Percentiles rank a stretch among this genome's conserved stretches.
Conservation (phyloP, 2,113 vertebrate genomes). For the Callaeas wilsoni region DNA sequence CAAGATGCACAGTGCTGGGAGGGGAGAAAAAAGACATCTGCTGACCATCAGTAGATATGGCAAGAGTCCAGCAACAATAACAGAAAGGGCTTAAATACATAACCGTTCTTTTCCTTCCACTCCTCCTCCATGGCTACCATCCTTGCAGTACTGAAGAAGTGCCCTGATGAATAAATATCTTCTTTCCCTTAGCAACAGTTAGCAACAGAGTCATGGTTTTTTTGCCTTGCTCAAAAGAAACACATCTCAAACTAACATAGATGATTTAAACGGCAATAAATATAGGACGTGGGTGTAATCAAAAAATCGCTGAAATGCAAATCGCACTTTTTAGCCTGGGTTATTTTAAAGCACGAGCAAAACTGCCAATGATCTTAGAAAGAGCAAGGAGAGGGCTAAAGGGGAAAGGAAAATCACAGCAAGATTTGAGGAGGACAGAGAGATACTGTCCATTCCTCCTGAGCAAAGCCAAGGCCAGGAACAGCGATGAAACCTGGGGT, state of each 20-base stretch:
- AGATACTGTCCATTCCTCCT: not conserved
- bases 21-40: not conserved
- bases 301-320: slow-evolving; percentile 57
- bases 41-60: slow-evolving; percentile 49
- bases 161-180: slow-evolving; percentile 52
- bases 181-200: slow-evolving; percentile 50
- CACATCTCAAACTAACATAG: slow-evolving; percentile 56
- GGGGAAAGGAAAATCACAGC: not conserved
- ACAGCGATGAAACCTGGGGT: not conserved
- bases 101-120: slow-evolving; percentile 3
- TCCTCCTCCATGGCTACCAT: slow-evolving; percentile 32
- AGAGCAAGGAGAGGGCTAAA: not conserved
- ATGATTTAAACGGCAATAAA: slow-evolving; percentile 71
- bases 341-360: slow-evolving; percentile 57
- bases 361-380: slow-evolving; percentile 53
- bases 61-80: slow-evolving; percentile 35
- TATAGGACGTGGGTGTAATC: slow-evolving; percentile 66
- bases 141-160: slow-evolving; percentile 17
- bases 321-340: slow-evolving; percentile 36
- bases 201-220: slow-evolving; percentile 44
- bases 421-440: not conserved
- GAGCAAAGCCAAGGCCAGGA: not conserved
- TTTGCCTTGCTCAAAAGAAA: slow-evolving; percentile 25
- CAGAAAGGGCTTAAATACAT: slow-evolving; percentile 24
- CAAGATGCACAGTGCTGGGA: not conserved